Conservation (phyloP, 2,797 vertebrate species). For the Coccyzus lansbergi region DNA sequence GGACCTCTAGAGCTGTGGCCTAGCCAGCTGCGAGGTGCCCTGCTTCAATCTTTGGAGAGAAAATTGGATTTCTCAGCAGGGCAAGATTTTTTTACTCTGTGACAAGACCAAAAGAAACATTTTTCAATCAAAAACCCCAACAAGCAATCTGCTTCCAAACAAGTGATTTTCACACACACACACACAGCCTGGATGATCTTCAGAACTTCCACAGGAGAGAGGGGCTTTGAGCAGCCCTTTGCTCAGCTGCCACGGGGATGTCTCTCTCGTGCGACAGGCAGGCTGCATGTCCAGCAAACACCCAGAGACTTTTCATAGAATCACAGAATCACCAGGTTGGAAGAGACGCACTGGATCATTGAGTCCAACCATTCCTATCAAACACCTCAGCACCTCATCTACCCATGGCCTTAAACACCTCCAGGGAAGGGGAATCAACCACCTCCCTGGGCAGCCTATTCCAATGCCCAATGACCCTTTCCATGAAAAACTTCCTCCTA, state of each 20-base stretch:
- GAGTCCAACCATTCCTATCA: too few relatives aligned
- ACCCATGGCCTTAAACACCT: too few relatives aligned
- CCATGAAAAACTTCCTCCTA: too few relatives aligned
- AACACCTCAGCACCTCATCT: too few relatives aligned
- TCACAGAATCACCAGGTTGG: too few relatives aligned
- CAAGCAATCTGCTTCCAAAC: neutral
- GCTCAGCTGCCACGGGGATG: neutral
- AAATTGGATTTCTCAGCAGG: constrained; percentile 56
- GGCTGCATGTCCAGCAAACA: neutral
- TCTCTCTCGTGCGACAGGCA: neutral
- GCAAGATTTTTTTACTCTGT: neutral
- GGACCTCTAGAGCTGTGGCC: neutral
- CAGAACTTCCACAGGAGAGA: neutral
- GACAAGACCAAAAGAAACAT: neutral
- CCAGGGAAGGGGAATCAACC: too few relatives aligned
- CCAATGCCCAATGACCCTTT: too few relatives aligned
- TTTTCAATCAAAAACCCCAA: constrained; percentile 7
- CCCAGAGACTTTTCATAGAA: too few relatives aligned
- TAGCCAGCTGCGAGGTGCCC: neutral
- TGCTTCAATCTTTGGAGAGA: neutral
- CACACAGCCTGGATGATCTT: neutral
- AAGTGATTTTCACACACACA: neutral
- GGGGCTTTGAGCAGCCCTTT: neutral
- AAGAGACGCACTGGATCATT: too few relatives aligned
- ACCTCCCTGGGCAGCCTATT: too few relatives aligned